Evolutionary conservation across 23 tunicate species (phyloP).

Genomic region (Trididemnum miniatum): DNA sequence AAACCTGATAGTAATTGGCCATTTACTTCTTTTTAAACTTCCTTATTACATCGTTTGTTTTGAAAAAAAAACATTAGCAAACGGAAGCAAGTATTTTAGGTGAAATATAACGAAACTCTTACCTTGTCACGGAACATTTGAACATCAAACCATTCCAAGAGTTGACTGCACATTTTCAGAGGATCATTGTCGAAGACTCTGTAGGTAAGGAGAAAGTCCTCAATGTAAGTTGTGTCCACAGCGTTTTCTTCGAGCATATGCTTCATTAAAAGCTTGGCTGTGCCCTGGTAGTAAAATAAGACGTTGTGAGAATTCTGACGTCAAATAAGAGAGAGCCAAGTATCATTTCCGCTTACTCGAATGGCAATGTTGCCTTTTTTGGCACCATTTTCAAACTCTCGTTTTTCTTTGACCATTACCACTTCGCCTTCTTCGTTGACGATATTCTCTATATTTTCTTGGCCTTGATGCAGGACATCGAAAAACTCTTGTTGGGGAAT

Average conservation of each 20-base stretch:
- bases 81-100: not conserved
- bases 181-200: slow-evolving; percentile 82
- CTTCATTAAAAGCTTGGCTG: slow-evolving; percentile 69
- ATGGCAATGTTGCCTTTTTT: slow-evolving; percentile 82
- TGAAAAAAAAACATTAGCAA: too few species aligned
- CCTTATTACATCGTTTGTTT: too few species aligned
- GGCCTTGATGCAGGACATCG: slow-evolving; percentile 92
- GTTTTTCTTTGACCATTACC: slow-evolving; percentile 91
- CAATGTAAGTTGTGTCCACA: slow-evolving; percentile 83
- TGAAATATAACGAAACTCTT: not conserved
- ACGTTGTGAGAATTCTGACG: too few species aligned
- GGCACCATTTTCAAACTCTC: slow-evolving; percentile 70
- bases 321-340: not conserved
- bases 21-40: too few species aligned
- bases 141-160: slow-evolving; percentile 85
- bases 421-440: slow-evolving; percentile 63
- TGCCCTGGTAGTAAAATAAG: slow-evolving; percentile 56
- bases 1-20: too few species aligned
- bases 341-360: slow-evolving; percentile 47
- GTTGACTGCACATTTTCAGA: slow-evolving; percentile 61
- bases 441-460: slow-evolving; percentile 80
- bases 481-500: slow-evolving; percentile 91
- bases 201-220: slow-evolving; percentile 91
- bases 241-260: slow-evolving; percentile 86
- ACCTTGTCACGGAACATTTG: slow-evolving; percentile 76